These are phyloP conservation scores for Watsonalla cultraria DNA, from an alignment of 2,888 invertebrate species.

Conservation along the genomic window DNA sequence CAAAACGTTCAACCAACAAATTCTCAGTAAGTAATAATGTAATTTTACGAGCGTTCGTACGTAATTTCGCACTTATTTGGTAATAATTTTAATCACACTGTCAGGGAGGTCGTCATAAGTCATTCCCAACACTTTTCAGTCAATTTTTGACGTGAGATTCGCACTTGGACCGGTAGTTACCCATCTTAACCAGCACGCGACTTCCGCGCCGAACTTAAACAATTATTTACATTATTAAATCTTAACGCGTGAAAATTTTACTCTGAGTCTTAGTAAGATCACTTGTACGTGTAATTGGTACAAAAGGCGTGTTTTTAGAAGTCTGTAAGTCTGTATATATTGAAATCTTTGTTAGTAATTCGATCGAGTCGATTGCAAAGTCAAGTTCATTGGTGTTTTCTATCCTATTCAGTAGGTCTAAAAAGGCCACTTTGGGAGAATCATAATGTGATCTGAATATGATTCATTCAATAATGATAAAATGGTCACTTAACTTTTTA, in stretches of 20 bases:
- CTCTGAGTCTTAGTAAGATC: slow-evolving; percentile 7
- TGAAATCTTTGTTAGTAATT: no score
- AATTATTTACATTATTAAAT: slow-evolving; percentile 39
- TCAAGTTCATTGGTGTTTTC: no score
- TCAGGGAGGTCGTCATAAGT: slow-evolving; percentile 26
- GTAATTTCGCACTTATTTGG: slow-evolving; percentile 13
- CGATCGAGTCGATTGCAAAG: no score
- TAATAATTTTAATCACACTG: slow-evolving; percentile 32
- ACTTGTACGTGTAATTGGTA: slow-evolving; percentile 2
- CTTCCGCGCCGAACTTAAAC: slow-evolving; percentile 38
- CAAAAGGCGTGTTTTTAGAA: slow-evolving; percentile 3
- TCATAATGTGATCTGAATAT: no score
- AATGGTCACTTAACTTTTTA: no score
- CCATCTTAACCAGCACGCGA: slow-evolving; percentile 47
- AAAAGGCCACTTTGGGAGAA: no score
- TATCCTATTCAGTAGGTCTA: no score
- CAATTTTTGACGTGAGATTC: slow-evolving; percentile 24
- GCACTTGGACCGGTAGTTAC: slow-evolving; percentile 33
- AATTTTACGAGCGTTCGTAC: slow-evolving; percentile 8
- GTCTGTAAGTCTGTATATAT: background rate
- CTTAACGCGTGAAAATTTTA: slow-evolving; percentile 28
- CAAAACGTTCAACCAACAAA: background rate
- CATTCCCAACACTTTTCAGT: slow-evolving; percentile 28
- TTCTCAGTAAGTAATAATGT: slow-evolving; percentile 10
- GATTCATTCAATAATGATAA: no score